Base-by-base conservation (phyloP, 2,113 vertebrate species). In the Pithys albifrons region DNA sequence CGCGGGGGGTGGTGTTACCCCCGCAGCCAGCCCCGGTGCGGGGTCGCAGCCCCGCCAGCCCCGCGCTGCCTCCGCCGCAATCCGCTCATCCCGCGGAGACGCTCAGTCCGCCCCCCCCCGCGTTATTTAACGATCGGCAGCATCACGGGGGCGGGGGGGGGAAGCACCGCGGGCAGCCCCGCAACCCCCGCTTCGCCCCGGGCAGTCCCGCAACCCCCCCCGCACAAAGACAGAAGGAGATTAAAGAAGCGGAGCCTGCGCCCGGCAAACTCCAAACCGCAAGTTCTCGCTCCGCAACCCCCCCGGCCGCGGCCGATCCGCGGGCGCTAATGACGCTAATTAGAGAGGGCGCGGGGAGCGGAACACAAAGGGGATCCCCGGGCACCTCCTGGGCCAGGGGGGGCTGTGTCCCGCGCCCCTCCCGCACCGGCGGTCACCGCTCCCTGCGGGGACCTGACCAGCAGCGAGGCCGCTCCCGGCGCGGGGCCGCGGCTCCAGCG, bases 291-390 rank as follows among this genome's bases (percentile, higher is more conserved):
- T 62, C n/a, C 65, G 48, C 74, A 79, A 8, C 41, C 31, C 4
- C 75, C 46, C 48, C 48, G 65, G 85, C 65, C 74, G 48, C 4
- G 57, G 65, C 65, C 41, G 74, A 62, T 41, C 85, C 74, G 74
- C 74, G 65, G 65, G n/a, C 66, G 85, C 85, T 88, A 88, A 79
- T 88, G 85, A 88, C 85, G 66, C 75, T 87, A 82, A 94, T 93
- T 83, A 89, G 84, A 59, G 84, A 46, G 55, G n/a, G 71, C 65
- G 66, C 54, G 55, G 57, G 45, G 73, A 76, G 52, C 59, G 65
- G 82, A 70, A 55, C 85, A 88, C 85, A 88, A 88, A 79, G 85
- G 85, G 85, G 85, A 79, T 88, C 85, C 75, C 85, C 85, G 48
- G 85, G 65, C 85, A 71, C 65, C 65, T 71, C 74, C 57, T 48